Percentiles rank a stretch among this genome's conserved stretches.
Conservation (phyloP, 2,113 vertebrate species). For the Phaethornis superciliosus region DNA sequence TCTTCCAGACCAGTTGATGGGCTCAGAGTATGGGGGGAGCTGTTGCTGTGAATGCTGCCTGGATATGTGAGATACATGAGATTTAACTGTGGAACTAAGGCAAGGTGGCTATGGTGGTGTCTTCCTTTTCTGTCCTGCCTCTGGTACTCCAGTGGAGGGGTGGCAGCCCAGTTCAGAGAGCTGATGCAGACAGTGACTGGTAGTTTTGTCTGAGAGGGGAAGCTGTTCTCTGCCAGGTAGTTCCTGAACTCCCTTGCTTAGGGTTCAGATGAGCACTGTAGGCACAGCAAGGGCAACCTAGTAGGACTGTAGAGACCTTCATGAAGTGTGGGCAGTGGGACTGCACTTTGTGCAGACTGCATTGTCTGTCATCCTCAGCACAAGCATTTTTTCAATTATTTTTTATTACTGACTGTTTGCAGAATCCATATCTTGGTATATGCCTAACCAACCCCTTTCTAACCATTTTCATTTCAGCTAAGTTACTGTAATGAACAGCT, state of each 20-base stretch:
- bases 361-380: accelerated
- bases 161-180: neutral
- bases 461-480: neutral
- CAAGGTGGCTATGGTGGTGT: neutral
- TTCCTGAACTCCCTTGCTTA: neutral
- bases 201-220: neutral
- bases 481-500: neutral
- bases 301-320: neutral
- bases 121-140: neutral
- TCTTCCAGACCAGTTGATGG: neutral
- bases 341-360: neutral
- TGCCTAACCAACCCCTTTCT: neutral
- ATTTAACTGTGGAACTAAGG: no score
- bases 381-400: neutral
- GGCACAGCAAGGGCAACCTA: neutral
- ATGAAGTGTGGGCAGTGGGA: neutral
- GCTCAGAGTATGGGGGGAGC: no score
- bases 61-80: no score
- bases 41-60: neutral
- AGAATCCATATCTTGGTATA: neutral
- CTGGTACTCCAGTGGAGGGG: neutral
- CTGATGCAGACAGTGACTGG: neutral
- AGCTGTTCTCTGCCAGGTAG: neutral
- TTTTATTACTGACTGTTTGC: neutral
- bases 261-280: neutral